Conservation (phyloP, 2,888 invertebrate genomes). For the Trachelus stipa region DNA sequence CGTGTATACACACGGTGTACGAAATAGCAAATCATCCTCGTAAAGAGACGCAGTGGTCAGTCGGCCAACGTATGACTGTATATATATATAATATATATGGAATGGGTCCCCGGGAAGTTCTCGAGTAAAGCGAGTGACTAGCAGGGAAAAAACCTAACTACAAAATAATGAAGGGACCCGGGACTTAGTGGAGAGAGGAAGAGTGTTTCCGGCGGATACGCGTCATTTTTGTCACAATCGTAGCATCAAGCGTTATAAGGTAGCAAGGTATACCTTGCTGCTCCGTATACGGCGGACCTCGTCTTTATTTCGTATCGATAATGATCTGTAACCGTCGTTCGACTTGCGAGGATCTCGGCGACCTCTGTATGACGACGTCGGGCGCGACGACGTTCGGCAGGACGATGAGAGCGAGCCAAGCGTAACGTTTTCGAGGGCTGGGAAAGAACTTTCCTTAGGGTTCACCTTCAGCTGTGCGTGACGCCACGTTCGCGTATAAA, state of each 20-base stretch:
- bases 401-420: background rate
- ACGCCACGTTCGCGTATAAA: conserved; percentile 11
- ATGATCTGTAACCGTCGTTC: conserved; percentile 61
- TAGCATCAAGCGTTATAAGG: conserved; percentile 60
- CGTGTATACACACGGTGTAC: conserved; percentile 21
- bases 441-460: conserved; percentile 17
- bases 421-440: conserved; percentile 16
- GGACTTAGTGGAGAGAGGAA: conserved; percentile 30
- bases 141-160: conserved; percentile 51
- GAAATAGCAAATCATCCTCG: conserved; percentile 57
- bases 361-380: conserved; percentile 31
- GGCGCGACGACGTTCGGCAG: conserved; percentile 30
- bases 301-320: conserved; percentile 62
- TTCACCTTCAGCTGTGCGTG: conserved; percentile 14
- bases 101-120: background rate
- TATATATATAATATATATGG: background rate
- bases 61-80: background rate
- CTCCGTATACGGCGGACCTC: conserved; percentile 26
- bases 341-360: background rate
- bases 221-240: conserved; percentile 67
- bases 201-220: conserved; percentile 64
- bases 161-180: conserved; percentile 55
- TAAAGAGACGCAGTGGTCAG: conserved; percentile 22
- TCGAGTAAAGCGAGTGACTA: conserved; percentile 5
- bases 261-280: conserved; percentile 19